A percentile compares a stretch with the other conserved stretches of the same genome.
Conservation (phyloP, 2,797 vertebrate genomes). For the Sebastes trivittatus region DNA sequence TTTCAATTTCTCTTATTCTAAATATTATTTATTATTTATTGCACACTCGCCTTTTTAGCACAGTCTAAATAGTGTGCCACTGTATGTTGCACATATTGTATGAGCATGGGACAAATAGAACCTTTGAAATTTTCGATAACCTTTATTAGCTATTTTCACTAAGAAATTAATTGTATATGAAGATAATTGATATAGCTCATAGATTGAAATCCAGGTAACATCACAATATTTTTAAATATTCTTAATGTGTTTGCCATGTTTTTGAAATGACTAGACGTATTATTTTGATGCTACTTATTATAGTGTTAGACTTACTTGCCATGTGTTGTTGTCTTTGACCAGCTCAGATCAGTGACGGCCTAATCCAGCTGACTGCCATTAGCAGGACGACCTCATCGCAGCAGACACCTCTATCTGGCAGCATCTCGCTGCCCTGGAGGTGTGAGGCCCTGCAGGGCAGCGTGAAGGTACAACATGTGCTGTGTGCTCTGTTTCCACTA, state of each 20-base stretch:
- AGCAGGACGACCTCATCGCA: constrained; percentile 73
- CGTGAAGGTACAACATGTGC: constrained; percentile 78
- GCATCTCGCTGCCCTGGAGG: constrained; percentile 85
- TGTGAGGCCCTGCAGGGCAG: constrained; percentile 82
- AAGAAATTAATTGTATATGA: neutral
- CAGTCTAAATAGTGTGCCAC: neutral
- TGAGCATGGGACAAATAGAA: neutral
- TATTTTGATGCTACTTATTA: neutral
- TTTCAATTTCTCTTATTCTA: neutral
- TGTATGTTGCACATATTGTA: too few relatives aligned
- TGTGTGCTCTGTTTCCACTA: neutral
- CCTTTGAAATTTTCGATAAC: neutral
- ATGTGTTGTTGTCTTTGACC: constrained; percentile 22
- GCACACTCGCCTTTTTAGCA: neutral
- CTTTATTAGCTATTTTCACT: neutral
- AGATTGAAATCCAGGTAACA: neutral
- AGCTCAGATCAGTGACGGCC: constrained; percentile 86
- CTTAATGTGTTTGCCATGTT: neutral
- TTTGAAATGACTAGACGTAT: neutral
- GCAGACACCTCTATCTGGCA: constrained; percentile 81
- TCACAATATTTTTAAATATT: too few relatives aligned
- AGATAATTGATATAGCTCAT: neutral
- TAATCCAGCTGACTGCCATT: constrained; percentile 83
- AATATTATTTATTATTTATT: neutral
- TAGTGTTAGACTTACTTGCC: neutral